Conservation (phyloP, 2,797 vertebrate species). For the Sebastes miniatus region DNA sequence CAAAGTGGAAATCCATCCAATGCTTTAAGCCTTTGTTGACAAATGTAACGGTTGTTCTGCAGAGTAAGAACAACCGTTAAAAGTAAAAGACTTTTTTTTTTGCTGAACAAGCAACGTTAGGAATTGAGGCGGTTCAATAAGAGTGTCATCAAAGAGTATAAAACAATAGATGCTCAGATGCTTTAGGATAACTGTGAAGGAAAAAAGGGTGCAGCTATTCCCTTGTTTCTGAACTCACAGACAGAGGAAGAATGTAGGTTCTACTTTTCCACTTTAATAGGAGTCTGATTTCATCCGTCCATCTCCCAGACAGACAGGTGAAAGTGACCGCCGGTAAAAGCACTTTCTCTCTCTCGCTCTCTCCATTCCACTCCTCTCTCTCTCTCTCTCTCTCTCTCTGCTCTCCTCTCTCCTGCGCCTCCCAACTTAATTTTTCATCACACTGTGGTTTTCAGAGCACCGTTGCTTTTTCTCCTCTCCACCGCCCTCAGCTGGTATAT, state of each 20-base stretch:
- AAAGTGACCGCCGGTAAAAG: constrained; percentile 64
- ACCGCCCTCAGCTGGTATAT: constrained; percentile 56
- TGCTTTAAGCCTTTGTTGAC: constrained; percentile 18
- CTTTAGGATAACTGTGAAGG: constrained; percentile 13
- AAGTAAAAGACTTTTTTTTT: constrained; percentile 5
- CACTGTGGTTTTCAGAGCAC: constrained; percentile 39
- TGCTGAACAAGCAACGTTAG: constrained; percentile 26
- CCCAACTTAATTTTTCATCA: constrained; percentile 65
- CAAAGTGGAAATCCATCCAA: constrained; percentile 38
- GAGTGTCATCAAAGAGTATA: constrained; percentile 13
- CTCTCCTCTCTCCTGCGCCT: constrained; percentile 9
- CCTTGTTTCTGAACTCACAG: constrained; percentile 21
- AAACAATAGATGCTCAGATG: constrained; percentile 19
- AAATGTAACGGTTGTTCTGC: constrained; percentile 30
- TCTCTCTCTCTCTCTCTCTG: constrained; percentile 1
- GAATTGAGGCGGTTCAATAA: background rate
- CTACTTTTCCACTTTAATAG: constrained; percentile 44
- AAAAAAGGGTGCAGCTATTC: background rate
- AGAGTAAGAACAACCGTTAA: constrained; percentile 17
- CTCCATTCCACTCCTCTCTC: constrained; percentile 23
- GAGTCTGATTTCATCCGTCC: constrained; percentile 61
- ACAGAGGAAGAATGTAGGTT: constrained; percentile 27
- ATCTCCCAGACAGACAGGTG: constrained; percentile 62
- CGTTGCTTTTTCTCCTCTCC: constrained; percentile 36
- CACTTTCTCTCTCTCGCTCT: constrained; percentile 37